These are phyloP conservation scores for Ennomos quercinarius DNA, from an alignment of 2,888 invertebrate species.

Conservation along the genomic window DNA sequence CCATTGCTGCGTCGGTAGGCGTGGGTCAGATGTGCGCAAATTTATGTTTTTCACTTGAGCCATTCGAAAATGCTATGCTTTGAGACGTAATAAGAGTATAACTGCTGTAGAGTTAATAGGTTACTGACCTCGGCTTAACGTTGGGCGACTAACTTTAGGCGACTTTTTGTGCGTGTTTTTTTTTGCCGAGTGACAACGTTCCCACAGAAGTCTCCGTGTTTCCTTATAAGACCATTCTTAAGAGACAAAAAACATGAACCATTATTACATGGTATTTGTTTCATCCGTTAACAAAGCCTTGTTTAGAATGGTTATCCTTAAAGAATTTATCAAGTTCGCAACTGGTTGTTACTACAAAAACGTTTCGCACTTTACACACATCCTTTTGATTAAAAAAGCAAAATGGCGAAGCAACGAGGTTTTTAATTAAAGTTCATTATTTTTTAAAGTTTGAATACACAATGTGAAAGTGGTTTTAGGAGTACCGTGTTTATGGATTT, in stretches of 20 bases:
- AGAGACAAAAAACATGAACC: constrained; percentile 33
- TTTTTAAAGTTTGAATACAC: background rate
- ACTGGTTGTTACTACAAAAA: constrained; percentile 9
- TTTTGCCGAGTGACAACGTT: constrained; percentile 64
- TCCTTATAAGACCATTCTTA: constrained; percentile 48
- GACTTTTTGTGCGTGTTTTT: constrained; percentile 55
- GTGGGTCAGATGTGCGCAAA: constrained; percentile 75
- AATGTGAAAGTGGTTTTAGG: background rate
- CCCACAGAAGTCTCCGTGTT: constrained; percentile 54
- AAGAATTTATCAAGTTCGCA: constrained; percentile 23
- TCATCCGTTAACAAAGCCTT: constrained; percentile 33
- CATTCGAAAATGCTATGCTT: constrained; percentile 61
- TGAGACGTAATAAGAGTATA: constrained; percentile 55
- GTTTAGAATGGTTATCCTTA: constrained; percentile 18
- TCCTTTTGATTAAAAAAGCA: constrained; percentile 4
- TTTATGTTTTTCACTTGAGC: constrained; percentile 56
- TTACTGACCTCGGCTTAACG: constrained; percentile 67
- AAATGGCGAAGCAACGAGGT: background rate
- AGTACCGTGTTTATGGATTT: no score
- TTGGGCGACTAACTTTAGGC: constrained; percentile 52
- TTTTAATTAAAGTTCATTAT: constrained; percentile 10
- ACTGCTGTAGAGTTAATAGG: constrained; percentile 49
- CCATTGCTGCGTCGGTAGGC: constrained; percentile 75
- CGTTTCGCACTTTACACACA: constrained; percentile 16
- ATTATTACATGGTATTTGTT: constrained; percentile 25